A percentile compares a stretch with the other conserved stretches of the same genome.
Conservation (phyloP, 2,113 vertebrate species). For the Corapipo altera region DNA sequence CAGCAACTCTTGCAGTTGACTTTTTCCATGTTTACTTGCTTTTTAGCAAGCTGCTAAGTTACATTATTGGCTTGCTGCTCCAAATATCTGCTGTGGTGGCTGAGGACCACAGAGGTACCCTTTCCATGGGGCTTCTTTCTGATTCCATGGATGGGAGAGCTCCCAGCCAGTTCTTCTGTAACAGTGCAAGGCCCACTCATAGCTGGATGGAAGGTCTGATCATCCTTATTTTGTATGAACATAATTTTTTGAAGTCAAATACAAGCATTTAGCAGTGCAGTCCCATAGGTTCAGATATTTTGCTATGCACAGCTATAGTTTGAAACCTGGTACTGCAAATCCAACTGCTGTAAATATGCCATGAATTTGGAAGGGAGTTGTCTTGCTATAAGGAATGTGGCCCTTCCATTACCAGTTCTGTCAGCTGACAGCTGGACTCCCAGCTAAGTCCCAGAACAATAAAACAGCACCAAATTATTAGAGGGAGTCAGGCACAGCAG, state of each 20-base stretch:
- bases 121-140: background rate
- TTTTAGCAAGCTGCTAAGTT: background rate
- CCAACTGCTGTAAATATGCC: background rate
- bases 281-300: background rate
- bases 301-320: background rate
- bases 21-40: background rate
- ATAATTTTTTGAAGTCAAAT: background rate
- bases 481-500: slow-evolving; percentile 23
- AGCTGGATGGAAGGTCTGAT: background rate
- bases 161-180: background rate
- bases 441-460: background rate
- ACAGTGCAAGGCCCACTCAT: background rate
- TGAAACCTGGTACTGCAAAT: background rate
- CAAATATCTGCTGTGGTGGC: background rate
- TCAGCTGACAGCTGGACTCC: slow-evolving; percentile 40
- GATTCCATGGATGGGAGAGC: background rate
- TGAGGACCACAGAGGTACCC: background rate
- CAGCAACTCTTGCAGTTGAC: background rate
- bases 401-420: background rate
- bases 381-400: background rate
- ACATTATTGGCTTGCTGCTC: background rate
- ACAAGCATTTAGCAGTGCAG: background rate
- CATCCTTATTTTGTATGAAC: background rate
- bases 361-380: background rate
- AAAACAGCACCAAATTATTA: slow-evolving; percentile 38